A percentile compares a stretch with the other conserved stretches of the same genome.
phyloP scores from a whole-genome alignment of 2,888 invertebrate species.

The Drosophila kokeensis region DNA sequence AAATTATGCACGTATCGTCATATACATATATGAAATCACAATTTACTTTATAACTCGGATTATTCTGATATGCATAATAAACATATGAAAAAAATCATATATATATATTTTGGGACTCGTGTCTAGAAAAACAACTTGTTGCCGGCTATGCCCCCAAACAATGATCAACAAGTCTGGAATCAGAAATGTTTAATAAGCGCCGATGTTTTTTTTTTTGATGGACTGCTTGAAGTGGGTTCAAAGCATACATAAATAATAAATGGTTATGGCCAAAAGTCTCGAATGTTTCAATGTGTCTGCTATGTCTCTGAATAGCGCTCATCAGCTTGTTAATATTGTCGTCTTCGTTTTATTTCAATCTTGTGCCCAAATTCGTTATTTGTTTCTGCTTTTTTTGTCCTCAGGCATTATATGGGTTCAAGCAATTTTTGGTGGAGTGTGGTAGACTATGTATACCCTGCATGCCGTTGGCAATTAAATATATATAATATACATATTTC shows the following conservation, averaged over 20 bases:
- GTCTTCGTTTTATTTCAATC: slow-evolving; percentile 25
- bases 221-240: slow-evolving; percentile 39
- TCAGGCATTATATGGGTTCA: slow-evolving; percentile 38
- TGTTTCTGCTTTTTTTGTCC: slow-evolving; percentile 30
- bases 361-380: slow-evolving; percentile 26
- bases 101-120: slow-evolving; percentile 49
- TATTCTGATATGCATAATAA: slow-evolving; percentile 6
- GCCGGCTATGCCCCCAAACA: slow-evolving; percentile 31
- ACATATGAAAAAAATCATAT: slow-evolving; percentile 29
- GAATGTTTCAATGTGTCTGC: slow-evolving; percentile 34
- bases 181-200: slow-evolving; percentile 53
- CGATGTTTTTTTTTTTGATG: slow-evolving; percentile 28
- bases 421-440: background rate
- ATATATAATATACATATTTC: background rate
- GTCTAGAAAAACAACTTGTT: slow-evolving; percentile 66
- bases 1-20: slow-evolving; percentile 46
- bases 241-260: slow-evolving; percentile 34
- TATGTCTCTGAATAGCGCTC: slow-evolving; percentile 52
- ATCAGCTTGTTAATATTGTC: slow-evolving; percentile 55
- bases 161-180: slow-evolving; percentile 42
- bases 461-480: background rate
- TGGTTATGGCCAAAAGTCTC: slow-evolving; percentile 24
- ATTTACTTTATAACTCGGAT: slow-evolving; percentile 35
- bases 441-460: slow-evolving; percentile 2
- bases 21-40: slow-evolving; percentile 9